phyloP scores from a whole-genome alignment of 53 echinoderm and acorn worm species.

The Astropecten irregularis region DNA sequence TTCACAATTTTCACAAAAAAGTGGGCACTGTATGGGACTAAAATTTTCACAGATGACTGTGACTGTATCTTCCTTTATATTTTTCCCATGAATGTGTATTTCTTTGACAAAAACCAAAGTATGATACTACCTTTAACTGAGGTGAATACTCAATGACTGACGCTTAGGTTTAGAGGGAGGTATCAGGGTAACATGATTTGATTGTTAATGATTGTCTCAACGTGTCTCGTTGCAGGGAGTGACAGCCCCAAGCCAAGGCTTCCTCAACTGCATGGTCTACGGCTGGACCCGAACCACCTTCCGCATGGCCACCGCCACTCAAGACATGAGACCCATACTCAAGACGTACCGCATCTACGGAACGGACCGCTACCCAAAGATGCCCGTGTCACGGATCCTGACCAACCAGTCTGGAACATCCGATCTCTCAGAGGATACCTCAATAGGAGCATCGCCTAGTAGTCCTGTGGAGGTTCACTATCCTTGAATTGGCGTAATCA shows the following conservation, averaged over 20 bases:
- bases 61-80: too few species aligned
- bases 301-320: constrained; percentile 38
- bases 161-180: too few species aligned
- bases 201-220: too few species aligned
- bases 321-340: constrained; percentile 24
- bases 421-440: constrained; percentile 20
- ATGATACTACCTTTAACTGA: too few species aligned
- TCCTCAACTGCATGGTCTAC: constrained; percentile 61
- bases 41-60: too few species aligned
- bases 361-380: constrained; percentile 13
- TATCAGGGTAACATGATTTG: too few species aligned
- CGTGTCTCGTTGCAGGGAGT: constrained; percentile 62
- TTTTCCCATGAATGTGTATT: too few species aligned
- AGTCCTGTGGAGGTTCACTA: neutral
- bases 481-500: neutral
- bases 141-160: too few species aligned
- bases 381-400: neutral
- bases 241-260: constrained; percentile 71
- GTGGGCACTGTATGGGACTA: too few species aligned
- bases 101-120: too few species aligned
- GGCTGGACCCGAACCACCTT: constrained; percentile 67
- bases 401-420: neutral
- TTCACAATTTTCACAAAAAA: too few species aligned
- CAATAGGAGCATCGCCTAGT: neutral
- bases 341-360: constrained; percentile 54